phyloP scores from a whole-genome alignment of 1,140 invertebrate species.

The Lamellibrachia luymesi region DNA sequence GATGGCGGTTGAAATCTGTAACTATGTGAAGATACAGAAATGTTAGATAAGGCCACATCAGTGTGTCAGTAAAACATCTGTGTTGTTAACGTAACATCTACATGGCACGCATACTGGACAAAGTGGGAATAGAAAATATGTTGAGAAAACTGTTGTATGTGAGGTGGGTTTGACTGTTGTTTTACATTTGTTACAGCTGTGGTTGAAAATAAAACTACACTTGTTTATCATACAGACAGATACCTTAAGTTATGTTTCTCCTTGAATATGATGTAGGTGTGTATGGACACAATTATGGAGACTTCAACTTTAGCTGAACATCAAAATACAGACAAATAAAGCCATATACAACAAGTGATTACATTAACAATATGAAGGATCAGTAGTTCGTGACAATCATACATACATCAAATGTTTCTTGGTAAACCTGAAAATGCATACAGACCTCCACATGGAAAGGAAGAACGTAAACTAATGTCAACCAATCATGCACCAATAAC shows the following conservation, averaged over 20 bases:
- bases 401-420: neutral
- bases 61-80: too few relatives aligned
- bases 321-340: neutral
- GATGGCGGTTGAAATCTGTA: slow-evolving; percentile 3
- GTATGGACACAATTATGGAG: neutral
- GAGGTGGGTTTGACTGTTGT: neutral
- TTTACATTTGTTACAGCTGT: neutral
- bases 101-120: too few relatives aligned
- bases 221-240: neutral
- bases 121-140: too few relatives aligned
- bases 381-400: neutral
- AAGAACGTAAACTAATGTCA: neutral
- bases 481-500: neutral
- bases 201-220: neutral
- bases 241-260: neutral
- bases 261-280: neutral
- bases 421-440: neutral
- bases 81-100: too few relatives aligned
- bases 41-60: neutral
- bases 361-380: neutral
- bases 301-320: neutral
- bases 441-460: neutral
- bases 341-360: neutral
- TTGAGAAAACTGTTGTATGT: neutral
- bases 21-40: neutral